Conservation (phyloP, 2,113 vertebrate genomes). For the Erythrocercus mccallii region DNA sequence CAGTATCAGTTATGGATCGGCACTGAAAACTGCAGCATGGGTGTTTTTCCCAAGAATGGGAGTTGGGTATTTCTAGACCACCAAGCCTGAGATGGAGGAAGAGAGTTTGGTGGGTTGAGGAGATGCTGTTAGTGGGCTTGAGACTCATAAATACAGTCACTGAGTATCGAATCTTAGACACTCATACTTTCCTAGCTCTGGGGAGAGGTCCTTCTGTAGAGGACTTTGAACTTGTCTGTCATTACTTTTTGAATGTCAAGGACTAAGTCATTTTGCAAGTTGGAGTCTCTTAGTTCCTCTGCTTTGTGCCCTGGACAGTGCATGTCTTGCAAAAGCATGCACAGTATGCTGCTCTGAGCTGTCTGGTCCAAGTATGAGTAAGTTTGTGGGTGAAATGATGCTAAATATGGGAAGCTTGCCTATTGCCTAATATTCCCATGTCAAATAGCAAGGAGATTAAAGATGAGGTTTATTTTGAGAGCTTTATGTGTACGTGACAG, state of each 20-base stretch:
- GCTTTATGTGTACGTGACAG: not conserved
- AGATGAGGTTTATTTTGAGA: constrained; percentile 12
- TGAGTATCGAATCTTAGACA: rapidly evolving
- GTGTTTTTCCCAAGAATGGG: not conserved
- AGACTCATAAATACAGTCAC: not conserved
- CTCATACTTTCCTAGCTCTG: not conserved
- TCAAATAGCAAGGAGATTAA: constrained; percentile 13
- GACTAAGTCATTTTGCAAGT: not conserved
- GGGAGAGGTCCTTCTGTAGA: not conserved
- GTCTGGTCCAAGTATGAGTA: constrained; percentile 4
- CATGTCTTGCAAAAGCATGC: not conserved
- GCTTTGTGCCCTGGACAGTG: not conserved
- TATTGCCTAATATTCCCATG: constrained; percentile 20
- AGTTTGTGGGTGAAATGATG: constrained; percentile 30
- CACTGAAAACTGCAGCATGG: not conserved
- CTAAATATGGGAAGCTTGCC: constrained; percentile 36
- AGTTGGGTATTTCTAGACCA: not conserved
- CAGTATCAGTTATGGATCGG: not conserved
- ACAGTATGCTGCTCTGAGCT: not conserved
- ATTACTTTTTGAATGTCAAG: not conserved
- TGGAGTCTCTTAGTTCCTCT: not conserved
- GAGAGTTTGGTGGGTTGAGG: not conserved
- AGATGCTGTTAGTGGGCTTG: not conserved
- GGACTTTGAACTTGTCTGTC: not conserved
- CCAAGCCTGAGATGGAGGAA: not conserved